phyloP scores from a whole-genome alignment of 2,797 vertebrate species.

The Xyrichtys novacula region DNA sequence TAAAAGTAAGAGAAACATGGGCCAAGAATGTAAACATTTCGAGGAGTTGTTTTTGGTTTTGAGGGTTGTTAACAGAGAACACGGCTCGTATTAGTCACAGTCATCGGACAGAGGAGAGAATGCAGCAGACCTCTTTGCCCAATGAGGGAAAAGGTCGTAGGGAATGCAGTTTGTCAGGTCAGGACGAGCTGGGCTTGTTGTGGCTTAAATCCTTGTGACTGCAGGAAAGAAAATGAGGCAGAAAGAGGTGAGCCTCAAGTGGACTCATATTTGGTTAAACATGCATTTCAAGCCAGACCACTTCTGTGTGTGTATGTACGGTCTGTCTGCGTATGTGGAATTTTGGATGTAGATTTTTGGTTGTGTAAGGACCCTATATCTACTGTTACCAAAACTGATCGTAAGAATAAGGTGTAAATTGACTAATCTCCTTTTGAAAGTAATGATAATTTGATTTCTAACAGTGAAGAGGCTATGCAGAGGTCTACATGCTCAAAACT shows the following conservation, averaged over 20 bases:
- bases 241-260: slow-evolving; percentile 26
- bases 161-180: slow-evolving; percentile 80
- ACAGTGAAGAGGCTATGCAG: neutral
- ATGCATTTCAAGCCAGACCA: neutral
- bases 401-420: slow-evolving; percentile 19
- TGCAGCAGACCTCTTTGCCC: slow-evolving; percentile 67
- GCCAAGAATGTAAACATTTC: slow-evolving; percentile 78
- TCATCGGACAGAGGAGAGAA: slow-evolving; percentile 63
- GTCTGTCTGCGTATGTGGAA: neutral
- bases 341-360: neutral
- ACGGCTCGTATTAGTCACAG: slow-evolving; percentile 70
- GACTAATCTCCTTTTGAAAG: slow-evolving; percentile 2
- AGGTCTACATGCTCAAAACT: neutral
- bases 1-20: slow-evolving; percentile 67
- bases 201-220: slow-evolving; percentile 52
- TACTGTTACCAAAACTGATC: neutral
- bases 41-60: slow-evolving; percentile 58
- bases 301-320: neutral
- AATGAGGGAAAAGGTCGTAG: slow-evolving; percentile 77
- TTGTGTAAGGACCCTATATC: neutral
- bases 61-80: slow-evolving; percentile 50
- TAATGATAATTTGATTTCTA: slow-evolving; percentile 1
- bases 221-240: slow-evolving; percentile 27
- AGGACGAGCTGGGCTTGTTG: slow-evolving; percentile 62
- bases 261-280: slow-evolving; percentile 8